Evolutionary conservation across 2,113 vertebrate genomes (phyloP), one percentile per base, ranked within the genome.

Genomic region (Ia io): DNA sequence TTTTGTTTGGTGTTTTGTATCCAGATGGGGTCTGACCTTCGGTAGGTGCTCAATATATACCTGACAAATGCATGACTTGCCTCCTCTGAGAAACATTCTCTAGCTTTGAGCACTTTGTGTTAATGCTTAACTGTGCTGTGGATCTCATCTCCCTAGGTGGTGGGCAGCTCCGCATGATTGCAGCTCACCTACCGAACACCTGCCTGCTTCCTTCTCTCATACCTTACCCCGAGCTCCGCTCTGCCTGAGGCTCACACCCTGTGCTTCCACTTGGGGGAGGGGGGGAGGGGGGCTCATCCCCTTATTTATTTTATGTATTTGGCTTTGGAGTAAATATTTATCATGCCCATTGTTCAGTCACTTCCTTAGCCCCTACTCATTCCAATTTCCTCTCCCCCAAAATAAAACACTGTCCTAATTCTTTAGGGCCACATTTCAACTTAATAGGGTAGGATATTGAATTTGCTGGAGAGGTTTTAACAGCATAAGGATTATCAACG

Each of bases 121-220:
- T 93, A 85, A 91, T 65, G 47, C 79, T 53, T 78, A 83, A 51
- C 79, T 47, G 65, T 53, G 10, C 79, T 25, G 12, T 44, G 85
- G 30, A 13, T 53, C n/a, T 42, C 42, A 18, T 80, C 51, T 53
- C 67, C 49, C 85, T 37, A 23, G 32, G 30, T 3, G 32, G 30
- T 3, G 14, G 53, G 40, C 25, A 59, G 86, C 65, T 37, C 23
- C 51, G 22, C 37, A 0, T n/a, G 73, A 73, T 32, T 30, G 5
- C 67, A 9, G 17, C 28, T 44, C 67, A 40, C 3, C 0, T 10
- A 9, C 61, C 32, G 61, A 37, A 35, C 82, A 77, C 25, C n/a
- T 23, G 44, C 59, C 63, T 70, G 30, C 83, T 84, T 92, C 17
- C 82, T 28, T 69, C 79, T 28, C 69, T 73, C 69, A 11, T 37